These are phyloP conservation scores for Neoscelio sp. DNA, from an alignment of 2,888 invertebrate species.

Conservation along the genomic window DNA sequence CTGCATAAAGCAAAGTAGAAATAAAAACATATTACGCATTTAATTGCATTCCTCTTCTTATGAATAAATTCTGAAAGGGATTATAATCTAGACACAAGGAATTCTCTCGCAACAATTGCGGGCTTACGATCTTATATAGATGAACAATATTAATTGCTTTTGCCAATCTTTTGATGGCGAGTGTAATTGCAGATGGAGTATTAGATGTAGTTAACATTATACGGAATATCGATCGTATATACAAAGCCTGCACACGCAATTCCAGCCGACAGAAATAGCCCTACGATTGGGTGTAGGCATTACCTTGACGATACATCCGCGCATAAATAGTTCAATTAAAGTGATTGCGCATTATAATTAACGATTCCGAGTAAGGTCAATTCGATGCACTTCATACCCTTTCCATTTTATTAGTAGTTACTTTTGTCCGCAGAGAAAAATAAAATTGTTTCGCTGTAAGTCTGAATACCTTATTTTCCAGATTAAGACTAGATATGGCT, in stretches of 20 bases:
- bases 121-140: constrained; percentile 52
- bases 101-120: constrained; percentile 47
- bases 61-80: constrained; percentile 58
- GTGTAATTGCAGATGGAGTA: constrained; percentile 61
- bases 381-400: not conserved
- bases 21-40: constrained; percentile 29
- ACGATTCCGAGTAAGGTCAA: constrained; percentile 14
- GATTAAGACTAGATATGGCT: no score
- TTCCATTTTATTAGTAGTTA: not conserved
- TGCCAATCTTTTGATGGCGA: constrained; percentile 60
- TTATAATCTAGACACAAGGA: constrained; percentile 42
- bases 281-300: constrained; percentile 23
- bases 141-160: constrained; percentile 65
- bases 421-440: no score
- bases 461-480: no score
- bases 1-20: not conserved
- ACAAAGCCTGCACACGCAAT: constrained; percentile 52
- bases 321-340: constrained; percentile 65
- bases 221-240: constrained; percentile 61
- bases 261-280: constrained; percentile 26
- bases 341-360: constrained; percentile 58
- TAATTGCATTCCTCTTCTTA: constrained; percentile 50
- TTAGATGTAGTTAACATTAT: constrained; percentile 50
- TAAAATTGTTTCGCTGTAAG: no score
- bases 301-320: constrained; percentile 62